Conservation (phyloP, 2,797 vertebrate species). For the Poeciliopsis infans region DNA sequence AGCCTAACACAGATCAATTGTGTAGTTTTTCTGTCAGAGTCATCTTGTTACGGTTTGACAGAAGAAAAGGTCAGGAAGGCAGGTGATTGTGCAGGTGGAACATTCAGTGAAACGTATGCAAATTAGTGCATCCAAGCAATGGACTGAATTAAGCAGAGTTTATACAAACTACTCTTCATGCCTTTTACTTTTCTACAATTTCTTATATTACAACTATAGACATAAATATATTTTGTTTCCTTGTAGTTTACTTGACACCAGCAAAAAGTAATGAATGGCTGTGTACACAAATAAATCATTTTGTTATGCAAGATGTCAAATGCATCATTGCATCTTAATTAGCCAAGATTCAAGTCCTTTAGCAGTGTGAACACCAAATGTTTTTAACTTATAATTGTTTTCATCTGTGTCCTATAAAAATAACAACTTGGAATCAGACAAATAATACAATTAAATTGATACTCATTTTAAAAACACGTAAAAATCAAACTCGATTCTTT, state of each 20-base stretch:
- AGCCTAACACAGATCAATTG: constrained; percentile 53
- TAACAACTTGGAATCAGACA: background rate
- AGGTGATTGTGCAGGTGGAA: constrained; percentile 34
- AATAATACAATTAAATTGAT: background rate
- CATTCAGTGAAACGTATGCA: background rate
- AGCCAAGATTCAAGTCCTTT: background rate
- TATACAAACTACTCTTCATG: background rate
- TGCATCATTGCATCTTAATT: background rate
- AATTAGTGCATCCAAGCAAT: constrained; percentile 6
- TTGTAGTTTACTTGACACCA: background rate
- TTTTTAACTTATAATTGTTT: background rate
- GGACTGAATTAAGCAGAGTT: constrained; percentile 17
- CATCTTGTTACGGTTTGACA: constrained; percentile 45
- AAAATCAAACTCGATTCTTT: background rate
- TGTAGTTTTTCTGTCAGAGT: constrained; percentile 56
- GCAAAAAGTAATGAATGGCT: background rate
- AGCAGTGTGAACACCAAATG: background rate
- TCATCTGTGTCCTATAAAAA: background rate
- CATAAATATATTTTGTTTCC: background rate
- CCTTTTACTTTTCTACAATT: background rate
- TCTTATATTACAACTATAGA: background rate
- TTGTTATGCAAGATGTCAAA: background rate
- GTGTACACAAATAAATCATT: background rate
- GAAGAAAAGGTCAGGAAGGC: constrained; percentile 63
- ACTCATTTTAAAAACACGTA: background rate